Base-by-base conservation (phyloP, 2,113 vertebrate genomes). In the Tamias sibiricus region DNA sequence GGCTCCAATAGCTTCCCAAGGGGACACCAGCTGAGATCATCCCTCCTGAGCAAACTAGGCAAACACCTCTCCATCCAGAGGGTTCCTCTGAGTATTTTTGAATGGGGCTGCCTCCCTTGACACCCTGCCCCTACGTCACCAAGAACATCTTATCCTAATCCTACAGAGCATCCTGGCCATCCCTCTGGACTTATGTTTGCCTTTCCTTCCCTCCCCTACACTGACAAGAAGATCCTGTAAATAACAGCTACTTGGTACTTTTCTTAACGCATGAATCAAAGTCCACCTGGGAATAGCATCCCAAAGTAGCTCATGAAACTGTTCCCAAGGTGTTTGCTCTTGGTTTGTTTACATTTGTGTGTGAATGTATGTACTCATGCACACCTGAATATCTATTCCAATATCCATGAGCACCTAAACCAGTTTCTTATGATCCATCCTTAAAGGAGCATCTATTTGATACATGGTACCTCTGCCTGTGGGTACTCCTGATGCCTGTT, bases 91-190 rank as follows among this genome's bases (percentile, higher is more conserved):
- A 71, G 86, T 57, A 62, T 66, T 80, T 79, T 85, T 81, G 90
- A 97, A 81, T 72, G 74, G 20, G 64, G 22, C 64, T 85, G 52
- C n/a, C 69, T 96, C 97, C 88, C 94, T 89, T 8, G 42, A 37
- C 47, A 59, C 42, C 30, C 77, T 80, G 30, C 32, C 26, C 81
- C 75, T 54, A 1, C 2, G 0, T 95, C 95, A 90, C 49, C 35
- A 20, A 54, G 90, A 83, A 47, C 49, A 12, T 66, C 74, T 79
- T 87, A 17, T 37, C 44, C 52, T 8, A 40, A 54, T 26, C 85
- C 77, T 14, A 0, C 72, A 74, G 84, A 47, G 82, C 68, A 75
- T 74, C 24, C 64, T n/a, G 47, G 75, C 49, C 9, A 0, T 94
- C 94, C 75, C 97, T 79, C 83, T 54, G 64, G 77, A 71, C 79